Conservation (phyloP, 2,113 vertebrate species). For the Pogonocichla stellata region DNA sequence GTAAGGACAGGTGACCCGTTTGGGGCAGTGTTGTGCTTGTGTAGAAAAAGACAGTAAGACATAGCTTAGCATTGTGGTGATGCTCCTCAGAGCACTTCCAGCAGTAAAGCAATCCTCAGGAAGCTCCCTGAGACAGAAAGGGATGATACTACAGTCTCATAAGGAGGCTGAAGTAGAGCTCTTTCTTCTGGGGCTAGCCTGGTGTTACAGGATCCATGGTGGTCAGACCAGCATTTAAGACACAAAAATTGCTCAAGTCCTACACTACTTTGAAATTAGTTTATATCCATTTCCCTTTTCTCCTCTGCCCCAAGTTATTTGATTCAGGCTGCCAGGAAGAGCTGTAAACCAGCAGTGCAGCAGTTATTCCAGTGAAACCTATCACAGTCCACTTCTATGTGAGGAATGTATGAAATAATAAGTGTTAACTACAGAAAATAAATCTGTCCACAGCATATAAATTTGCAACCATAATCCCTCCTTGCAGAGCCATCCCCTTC, state of each 20-base stretch:
- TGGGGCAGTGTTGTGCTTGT: background rate
- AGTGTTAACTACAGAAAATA: background rate
- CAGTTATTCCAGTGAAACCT: constrained; percentile 1
- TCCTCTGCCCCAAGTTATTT: background rate
- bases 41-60: background rate
- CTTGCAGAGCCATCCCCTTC: background rate
- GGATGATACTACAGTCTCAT: background rate
- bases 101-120: background rate
- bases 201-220: background rate
- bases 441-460: constrained; percentile 31
- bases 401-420: constrained; percentile 1
- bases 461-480: background rate
- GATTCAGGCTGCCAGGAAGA: background rate
- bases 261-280: background rate
- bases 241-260: background rate
- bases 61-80: background rate
- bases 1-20: background rate
- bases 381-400: background rate
- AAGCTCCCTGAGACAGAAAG: background rate
- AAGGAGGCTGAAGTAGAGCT: background rate
- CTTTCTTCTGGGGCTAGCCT: background rate
- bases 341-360: background rate
- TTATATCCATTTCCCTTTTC: background rate
- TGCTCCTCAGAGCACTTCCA: background rate
- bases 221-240: background rate